Conservation (phyloP, 2,113 vertebrate genomes). For the Hemicordylus capensis region DNA sequence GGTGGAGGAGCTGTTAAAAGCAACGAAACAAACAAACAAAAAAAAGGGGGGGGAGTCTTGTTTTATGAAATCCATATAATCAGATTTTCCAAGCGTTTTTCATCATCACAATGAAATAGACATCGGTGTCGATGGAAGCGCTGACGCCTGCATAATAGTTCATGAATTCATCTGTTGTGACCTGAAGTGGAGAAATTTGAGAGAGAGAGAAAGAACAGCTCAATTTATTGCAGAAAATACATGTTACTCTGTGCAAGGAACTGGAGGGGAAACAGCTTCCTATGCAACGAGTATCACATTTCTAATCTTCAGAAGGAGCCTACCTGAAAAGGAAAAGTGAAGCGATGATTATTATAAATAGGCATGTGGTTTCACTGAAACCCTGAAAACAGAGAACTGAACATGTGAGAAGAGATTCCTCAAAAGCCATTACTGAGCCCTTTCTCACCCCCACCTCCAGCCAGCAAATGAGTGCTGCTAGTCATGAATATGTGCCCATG, state of each 20-base stretch:
- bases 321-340: background rate
- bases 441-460: background rate
- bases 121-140: slow-evolving; percentile 91
- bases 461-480: too few relatives aligned
- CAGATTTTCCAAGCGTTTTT: slow-evolving; percentile 89
- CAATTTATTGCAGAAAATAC: background rate
- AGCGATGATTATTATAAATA: background rate
- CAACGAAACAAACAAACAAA: slow-evolving; percentile 27
- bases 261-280: background rate
- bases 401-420: background rate
- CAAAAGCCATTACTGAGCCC: background rate
- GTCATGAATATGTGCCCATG: too few relatives aligned
- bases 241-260: background rate
- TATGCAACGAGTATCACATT: background rate
- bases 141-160: slow-evolving; percentile 96
- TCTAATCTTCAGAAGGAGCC: background rate
- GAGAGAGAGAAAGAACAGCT: slow-evolving; percentile 23
- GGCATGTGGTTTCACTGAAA: background rate
- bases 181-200: slow-evolving; percentile 75
- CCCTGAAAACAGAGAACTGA: background rate
- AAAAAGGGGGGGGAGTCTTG: background rate
- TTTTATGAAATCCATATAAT: slow-evolving; percentile 26
- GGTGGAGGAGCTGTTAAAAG: background rate
- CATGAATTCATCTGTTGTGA: slow-evolving; percentile 92
- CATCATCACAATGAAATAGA: slow-evolving; percentile 97